Percentiles rank a stretch among this genome's conserved stretches.
phyloP scores from a whole-genome alignment of 2,888 invertebrate genomes.

The Diadegma fenestrale region DNA sequence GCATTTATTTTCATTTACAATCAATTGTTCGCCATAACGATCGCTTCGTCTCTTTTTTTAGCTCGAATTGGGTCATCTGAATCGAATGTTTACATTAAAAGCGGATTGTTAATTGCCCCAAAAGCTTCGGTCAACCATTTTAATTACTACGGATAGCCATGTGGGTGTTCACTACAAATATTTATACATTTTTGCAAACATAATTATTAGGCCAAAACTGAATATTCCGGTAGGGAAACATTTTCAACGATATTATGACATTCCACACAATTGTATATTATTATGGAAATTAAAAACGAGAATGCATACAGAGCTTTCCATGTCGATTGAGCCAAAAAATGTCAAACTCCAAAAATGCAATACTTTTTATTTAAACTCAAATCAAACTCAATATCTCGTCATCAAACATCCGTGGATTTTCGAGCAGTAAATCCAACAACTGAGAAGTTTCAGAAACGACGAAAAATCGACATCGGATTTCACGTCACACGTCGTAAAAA shows the following conservation, averaged over 20 bases:
- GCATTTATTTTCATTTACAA: neutral
- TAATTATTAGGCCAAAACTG: neutral
- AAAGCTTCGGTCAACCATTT: constrained; percentile 7
- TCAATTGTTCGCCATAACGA: neutral
- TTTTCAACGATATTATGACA: constrained; percentile 17
- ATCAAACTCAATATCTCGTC: too few species aligned
- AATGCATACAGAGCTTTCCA: neutral
- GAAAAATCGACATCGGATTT: too few species aligned
- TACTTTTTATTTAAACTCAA: too few species aligned
- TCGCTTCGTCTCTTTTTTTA: neutral
- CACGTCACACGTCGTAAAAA: too few species aligned
- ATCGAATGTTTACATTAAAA: neutral
- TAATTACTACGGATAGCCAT: neutral
- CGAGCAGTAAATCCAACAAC: too few species aligned
- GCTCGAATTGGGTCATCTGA: neutral
- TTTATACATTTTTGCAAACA: constrained; percentile 16
- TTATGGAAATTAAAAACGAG: constrained; percentile 27
- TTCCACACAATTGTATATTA: constrained; percentile 3
- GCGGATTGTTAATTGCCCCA: neutral
- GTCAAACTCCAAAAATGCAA: too few species aligned
- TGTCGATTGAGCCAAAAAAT: too few species aligned
- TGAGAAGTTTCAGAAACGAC: too few species aligned
- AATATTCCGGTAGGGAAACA: neutral
- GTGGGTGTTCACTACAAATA: constrained; percentile 8
- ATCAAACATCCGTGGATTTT: too few species aligned